Conservation (phyloP, 2,888 invertebrate species). For the Sinhomidia bicolor region DNA sequence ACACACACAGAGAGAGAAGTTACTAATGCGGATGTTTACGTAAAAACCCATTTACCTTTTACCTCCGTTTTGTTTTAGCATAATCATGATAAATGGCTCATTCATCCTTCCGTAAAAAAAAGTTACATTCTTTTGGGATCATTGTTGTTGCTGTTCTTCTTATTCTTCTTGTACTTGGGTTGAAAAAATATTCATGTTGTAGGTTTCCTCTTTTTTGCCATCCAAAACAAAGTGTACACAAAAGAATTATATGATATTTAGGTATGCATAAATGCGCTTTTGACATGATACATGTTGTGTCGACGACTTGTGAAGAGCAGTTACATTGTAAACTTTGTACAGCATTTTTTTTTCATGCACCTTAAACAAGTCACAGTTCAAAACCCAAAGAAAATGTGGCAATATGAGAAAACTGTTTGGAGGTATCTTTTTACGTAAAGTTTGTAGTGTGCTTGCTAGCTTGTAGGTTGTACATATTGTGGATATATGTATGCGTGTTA, state of each 20-base stretch:
- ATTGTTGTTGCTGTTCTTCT: background rate
- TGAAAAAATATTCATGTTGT: background rate
- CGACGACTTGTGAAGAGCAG: background rate
- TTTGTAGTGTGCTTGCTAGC: no score
- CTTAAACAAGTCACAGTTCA: conserved; percentile 34
- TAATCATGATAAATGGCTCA: conserved; percentile 66
- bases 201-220: background rate
- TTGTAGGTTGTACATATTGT: no score
- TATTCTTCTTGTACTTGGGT: background rate
- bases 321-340: background rate
- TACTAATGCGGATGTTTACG: conserved; percentile 66
- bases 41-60: conserved; percentile 51
- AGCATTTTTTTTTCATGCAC: background rate
- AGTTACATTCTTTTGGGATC: conserved; percentile 47
- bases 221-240: background rate
- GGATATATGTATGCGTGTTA: background rate
- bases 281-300: conserved; percentile 11
- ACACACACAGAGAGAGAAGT: conserved; percentile 14
- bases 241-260: background rate
- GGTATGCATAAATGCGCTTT: background rate
- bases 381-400: background rate
- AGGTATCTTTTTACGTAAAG: background rate
- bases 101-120: conserved; percentile 61
- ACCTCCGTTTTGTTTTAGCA: conserved; percentile 57
- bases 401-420: background rate